A percentile compares a stretch with the other conserved stretches of the same genome.
These are phyloP conservation scores for Agrochola circellaris DNA, from an alignment of 2,888 invertebrate species.

Conservation along the genomic window DNA sequence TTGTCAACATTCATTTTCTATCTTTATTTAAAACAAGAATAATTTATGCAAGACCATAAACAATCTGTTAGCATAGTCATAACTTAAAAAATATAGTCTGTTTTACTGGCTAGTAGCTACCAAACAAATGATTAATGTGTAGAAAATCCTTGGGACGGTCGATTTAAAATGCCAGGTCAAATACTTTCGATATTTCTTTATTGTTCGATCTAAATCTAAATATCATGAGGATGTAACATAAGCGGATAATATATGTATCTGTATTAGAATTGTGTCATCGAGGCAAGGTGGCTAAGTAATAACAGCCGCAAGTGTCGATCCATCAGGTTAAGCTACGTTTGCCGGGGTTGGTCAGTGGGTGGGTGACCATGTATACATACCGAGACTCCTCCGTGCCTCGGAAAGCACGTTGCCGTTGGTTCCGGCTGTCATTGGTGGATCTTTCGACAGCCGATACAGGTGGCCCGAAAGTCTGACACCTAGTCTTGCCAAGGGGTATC, in stretches of 20 bases:
- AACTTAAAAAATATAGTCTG: conserved; percentile 25
- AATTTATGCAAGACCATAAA: not conserved
- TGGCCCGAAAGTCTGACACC: not conserved
- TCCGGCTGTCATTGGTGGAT: not conserved
- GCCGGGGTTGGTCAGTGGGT: not conserved
- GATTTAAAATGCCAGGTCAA: conserved; percentile 37
- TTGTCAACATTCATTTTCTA: not conserved
- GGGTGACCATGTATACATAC: not conserved
- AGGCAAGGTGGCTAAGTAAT: too few species aligned
- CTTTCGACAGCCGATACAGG: too few species aligned
- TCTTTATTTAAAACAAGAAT: not conserved
- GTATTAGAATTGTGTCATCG: not conserved
- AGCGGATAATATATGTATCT: not conserved
- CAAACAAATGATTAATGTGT: conserved; percentile 25
- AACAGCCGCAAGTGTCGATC: too few species aligned
- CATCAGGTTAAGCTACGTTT: not conserved
- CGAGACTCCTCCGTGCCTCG: not conserved
- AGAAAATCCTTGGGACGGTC: conserved; percentile 22
- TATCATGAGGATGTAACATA: conserved; percentile 12
- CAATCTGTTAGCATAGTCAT: conserved; percentile 33
- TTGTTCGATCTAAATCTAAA: conserved; percentile 23
- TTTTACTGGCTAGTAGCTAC: conserved; percentile 6
- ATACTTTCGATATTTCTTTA: conserved; percentile 12
- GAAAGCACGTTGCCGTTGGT: not conserved
- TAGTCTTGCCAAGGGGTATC: not conserved